Conservation (phyloP, 1,140 invertebrate genomes). For the Fopius arisanus region DNA sequence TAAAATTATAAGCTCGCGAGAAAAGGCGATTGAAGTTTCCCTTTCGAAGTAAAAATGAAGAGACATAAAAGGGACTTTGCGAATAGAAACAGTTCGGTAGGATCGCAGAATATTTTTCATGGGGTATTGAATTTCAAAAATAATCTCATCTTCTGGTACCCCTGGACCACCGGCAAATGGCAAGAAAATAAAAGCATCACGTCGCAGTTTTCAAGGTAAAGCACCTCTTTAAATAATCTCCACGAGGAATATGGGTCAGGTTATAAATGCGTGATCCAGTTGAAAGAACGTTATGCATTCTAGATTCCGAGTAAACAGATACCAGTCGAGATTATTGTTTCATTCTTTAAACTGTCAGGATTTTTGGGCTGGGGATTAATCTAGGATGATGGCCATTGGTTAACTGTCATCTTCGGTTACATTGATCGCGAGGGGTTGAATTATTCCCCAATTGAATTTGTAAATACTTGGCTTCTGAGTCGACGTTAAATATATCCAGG, state of each 20-base stretch:
- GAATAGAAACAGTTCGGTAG: too few species aligned
- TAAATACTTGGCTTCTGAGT: conserved; percentile 21
- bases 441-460: conserved; percentile 13
- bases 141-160: neutral
- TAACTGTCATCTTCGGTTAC: neutral
- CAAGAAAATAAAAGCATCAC: conserved; percentile 19
- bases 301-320: neutral
- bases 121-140: too few species aligned
- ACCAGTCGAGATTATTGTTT: neutral
- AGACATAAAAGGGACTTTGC: too few species aligned
- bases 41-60: too few species aligned
- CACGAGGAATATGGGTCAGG: conserved; percentile 45
- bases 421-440: neutral
- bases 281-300: conserved; percentile 13
- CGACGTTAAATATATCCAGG: conserved; percentile 29
- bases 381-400: neutral
- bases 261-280: conserved; percentile 53
- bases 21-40: too few species aligned
- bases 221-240: conserved; percentile 46
- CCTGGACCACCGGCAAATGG: conserved; percentile 6
- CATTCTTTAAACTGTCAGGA: neutral
- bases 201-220: conserved; percentile 24
- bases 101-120: too few species aligned
- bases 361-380: neutral
- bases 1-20: too few species aligned